Conservation (phyloP, 2,113 vertebrate species). For the Ranitomeya imitator region DNA sequence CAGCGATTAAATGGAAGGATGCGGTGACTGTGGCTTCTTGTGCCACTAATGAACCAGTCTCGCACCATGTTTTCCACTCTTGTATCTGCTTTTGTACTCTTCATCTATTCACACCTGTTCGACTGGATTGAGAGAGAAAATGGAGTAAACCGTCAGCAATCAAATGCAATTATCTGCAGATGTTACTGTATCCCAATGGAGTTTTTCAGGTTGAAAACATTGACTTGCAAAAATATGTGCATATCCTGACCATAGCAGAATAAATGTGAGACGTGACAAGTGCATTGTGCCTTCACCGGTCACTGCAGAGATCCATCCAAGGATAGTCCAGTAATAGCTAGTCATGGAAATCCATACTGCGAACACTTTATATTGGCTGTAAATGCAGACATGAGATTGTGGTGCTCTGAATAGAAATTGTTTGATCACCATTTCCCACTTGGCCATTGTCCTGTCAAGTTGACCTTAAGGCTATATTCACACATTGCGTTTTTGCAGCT, state of each 20-base stretch:
- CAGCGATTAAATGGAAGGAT: background rate
- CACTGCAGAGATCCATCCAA: background rate
- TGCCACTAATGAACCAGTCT: background rate
- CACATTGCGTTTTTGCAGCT: too few species aligned
- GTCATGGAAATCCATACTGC: too few species aligned
- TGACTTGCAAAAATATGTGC: conserved; percentile 43
- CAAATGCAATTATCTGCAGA: conserved; percentile 60
- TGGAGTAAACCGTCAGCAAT: conserved; percentile 31
- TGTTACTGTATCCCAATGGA: conserved; percentile 53
- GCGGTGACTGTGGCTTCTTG: background rate
- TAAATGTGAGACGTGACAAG: background rate
- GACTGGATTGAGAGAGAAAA: background rate
- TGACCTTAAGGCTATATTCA: too few species aligned
- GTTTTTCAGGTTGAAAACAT: conserved; percentile 45
- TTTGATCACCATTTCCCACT: too few species aligned
- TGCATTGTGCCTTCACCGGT: background rate
- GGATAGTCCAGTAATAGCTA: background rate
- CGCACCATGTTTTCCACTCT: background rate
- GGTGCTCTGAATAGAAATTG: too few species aligned
- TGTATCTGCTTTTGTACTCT: background rate
- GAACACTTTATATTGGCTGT: too few species aligned
- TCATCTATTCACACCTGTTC: conserved; percentile 46
- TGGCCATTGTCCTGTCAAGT: too few species aligned
- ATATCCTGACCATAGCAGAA: background rate
- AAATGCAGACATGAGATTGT: too few species aligned